Evolutionary conservation across 2,113 vertebrate genomes (phyloP), one percentile per base, ranked within the genome.

Genomic region (Archocentrus centrarchus): DNA sequence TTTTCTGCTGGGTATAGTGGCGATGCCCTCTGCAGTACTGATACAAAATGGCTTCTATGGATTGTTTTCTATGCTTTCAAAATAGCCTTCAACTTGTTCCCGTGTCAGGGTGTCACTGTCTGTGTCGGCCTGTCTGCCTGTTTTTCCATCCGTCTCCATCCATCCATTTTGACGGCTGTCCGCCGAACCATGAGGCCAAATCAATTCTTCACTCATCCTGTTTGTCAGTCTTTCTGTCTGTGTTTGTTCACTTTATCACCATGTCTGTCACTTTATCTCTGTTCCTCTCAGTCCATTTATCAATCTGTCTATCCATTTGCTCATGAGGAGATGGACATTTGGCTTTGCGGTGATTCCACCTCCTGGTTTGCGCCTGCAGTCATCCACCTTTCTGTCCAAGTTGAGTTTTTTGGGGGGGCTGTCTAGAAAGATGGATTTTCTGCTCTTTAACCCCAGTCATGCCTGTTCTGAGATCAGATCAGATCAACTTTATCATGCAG

Each of bases 361-460:
- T 80, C 41, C 35, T 75, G 32, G 60, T 83, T 59, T 77, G 41
- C 30, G 64, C 68, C 37, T 86, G 73, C 61, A 70, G 39, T 14
- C 39, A 41, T 88, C 63, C 66, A 39, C 53, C 41, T 57, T 47
- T 35, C 53, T 55, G 11, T 37, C 55, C 22, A 11, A 32, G 11
- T 35, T 73, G 9, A 77, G 32, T 27, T 59, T n/a, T 11, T 11
- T 15, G 11, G 20, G 8, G 8, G 8, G 37, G 95, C 96, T 96
- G 96, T 95, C 95, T 95, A 41, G 95, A 96, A 93, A 95, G 96
- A 96, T 96, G 75, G 18, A 94, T 94, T 94, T 24, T 37, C 95
- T 96, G 95, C 95, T 96, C 95, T 95, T 96, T 96, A 96, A 96
- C 95, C 96, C 91, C 93, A 95, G 39, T 18, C 11, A 58, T 53